Percentiles rank a stretch among this genome's conserved stretches.
Evolutionary conservation across 2,113 vertebrate species (phyloP).

Genomic region (Scomber japonicus): DNA sequence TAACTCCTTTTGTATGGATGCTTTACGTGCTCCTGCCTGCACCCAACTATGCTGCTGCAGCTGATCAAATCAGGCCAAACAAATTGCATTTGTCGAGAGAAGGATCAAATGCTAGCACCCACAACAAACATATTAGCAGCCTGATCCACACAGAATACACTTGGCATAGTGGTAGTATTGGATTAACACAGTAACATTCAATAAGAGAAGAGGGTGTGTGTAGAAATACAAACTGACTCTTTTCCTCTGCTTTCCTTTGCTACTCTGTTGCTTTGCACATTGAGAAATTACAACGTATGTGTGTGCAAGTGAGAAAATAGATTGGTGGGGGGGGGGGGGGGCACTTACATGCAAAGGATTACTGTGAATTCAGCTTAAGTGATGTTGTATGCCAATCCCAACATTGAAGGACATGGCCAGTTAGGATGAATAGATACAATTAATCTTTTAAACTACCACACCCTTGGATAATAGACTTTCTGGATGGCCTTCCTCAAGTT

Average conservation of each 20-base stretch:
- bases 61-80: slow-evolving; percentile 95
- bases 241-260: slow-evolving; percentile 43
- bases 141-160: slow-evolving; percentile 86
- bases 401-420: slow-evolving; percentile 36
- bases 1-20: slow-evolving; percentile 91
- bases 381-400: slow-evolving; percentile 54
- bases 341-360: slow-evolving; percentile 51
- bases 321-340: slow-evolving; percentile 4
- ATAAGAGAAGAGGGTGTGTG: slow-evolving; percentile 69
- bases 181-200: slow-evolving; percentile 79
- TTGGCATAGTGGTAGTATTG: slow-evolving; percentile 81
- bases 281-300: slow-evolving; percentile 40
- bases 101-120: slow-evolving; percentile 90
- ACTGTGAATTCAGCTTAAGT: slow-evolving; percentile 47
- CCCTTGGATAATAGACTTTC: slow-evolving; percentile 46
- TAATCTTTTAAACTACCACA: slow-evolving; percentile 44
- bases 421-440: slow-evolving; percentile 38
- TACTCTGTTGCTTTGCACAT: slow-evolving; percentile 47
- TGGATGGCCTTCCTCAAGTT: slow-evolving; percentile 38
- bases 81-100: slow-evolving; percentile 96
- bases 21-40: slow-evolving; percentile 92
- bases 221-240: slow-evolving; percentile 73
- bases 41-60: slow-evolving; percentile 89
- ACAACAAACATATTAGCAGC: slow-evolving; percentile 94
- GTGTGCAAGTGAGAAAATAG: slow-evolving; percentile 33